Evolutionary conservation across 2,888 invertebrate species (phyloP).

Genomic region (Villa cingulata): DNA sequence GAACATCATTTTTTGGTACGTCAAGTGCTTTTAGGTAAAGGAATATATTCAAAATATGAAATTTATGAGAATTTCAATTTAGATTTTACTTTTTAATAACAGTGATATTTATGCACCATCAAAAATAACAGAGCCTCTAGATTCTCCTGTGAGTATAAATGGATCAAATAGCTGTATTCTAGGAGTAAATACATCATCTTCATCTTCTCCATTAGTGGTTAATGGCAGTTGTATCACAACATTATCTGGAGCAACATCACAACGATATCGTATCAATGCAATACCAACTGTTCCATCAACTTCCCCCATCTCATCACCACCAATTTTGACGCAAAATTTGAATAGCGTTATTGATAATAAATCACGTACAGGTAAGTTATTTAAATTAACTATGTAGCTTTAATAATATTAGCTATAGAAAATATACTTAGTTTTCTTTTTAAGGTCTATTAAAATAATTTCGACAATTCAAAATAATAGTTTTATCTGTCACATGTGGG

Average conservation of each 20-base stretch:
- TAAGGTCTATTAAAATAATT: no score
- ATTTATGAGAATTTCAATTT: neutral
- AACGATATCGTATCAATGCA: slow-evolving; percentile 32
- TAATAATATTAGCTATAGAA: no score
- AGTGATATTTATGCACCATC: slow-evolving; percentile 37
- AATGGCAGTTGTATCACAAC: slow-evolving; percentile 31
- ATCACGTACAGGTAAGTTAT: slow-evolving; percentile 12
- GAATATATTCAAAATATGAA: neutral
- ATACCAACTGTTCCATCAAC: slow-evolving; percentile 28
- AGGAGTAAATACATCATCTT: slow-evolving; percentile 19
- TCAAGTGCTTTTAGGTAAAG: slow-evolving; percentile 58
- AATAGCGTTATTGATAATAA: slow-evolving; percentile 15
- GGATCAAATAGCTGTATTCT: slow-evolving; percentile 31
- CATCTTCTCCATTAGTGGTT: slow-evolving; percentile 22
- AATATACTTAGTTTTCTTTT: no score
- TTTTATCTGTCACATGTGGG: no score
- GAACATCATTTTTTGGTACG: slow-evolving; percentile 54
- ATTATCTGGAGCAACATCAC: slow-evolving; percentile 24
- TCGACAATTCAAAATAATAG: no score
- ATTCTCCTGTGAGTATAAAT: slow-evolving; percentile 23
- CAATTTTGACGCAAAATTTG: slow-evolving; percentile 16
- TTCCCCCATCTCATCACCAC: slow-evolving; percentile 14
- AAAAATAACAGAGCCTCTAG: slow-evolving; percentile 30
- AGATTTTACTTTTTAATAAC: neutral
- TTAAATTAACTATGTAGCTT: no score